Conservation (phyloP, 2,888 invertebrate genomes). For the Tanytarsus gracilentus region DNA sequence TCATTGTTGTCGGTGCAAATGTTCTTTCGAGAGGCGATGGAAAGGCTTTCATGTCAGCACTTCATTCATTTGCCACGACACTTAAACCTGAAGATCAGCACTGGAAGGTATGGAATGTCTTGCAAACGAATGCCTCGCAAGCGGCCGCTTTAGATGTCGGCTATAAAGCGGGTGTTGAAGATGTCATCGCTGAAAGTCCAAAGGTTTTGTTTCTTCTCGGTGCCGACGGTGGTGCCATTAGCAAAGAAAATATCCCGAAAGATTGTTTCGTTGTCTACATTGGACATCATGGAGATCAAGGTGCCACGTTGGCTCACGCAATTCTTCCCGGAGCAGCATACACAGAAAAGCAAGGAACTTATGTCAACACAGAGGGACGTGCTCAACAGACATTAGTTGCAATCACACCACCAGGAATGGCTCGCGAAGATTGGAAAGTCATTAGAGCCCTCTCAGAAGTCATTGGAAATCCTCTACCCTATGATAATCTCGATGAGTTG, state of each 20-base stretch:
- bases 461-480: slow-evolving; percentile 61
- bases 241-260: slow-evolving; percentile 65
- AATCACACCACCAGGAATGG: slow-evolving; percentile 83
- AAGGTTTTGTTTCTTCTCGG: slow-evolving; percentile 83
- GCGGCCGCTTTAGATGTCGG: slow-evolving; percentile 95
- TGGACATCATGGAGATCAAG: slow-evolving; percentile 93
- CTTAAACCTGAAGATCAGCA: slow-evolving; percentile 43
- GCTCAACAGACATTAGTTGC: slow-evolving; percentile 84
- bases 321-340: slow-evolving; percentile 94
- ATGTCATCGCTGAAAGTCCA: slow-evolving; percentile 52
- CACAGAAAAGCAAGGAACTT: slow-evolving; percentile 96
- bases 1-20: slow-evolving; percentile 85
- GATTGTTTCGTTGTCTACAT: slow-evolving; percentile 84
- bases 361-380: slow-evolving; percentile 95
- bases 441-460: slow-evolving; percentile 94
- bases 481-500: slow-evolving; percentile 77
- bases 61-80: slow-evolving; percentile 60
- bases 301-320: slow-evolving; percentile 86
- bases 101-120: slow-evolving; percentile 83
- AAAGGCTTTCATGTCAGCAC: slow-evolving; percentile 62
- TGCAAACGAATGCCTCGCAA: slow-evolving; percentile 87
- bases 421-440: slow-evolving; percentile 97
- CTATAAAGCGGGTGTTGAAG: slow-evolving; percentile 65
- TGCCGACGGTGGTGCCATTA: slow-evolving; percentile 80
- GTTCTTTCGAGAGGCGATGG: slow-evolving; percentile 71